Conservation (phyloP, 2,113 vertebrate genomes). For the Fukomys damarensis region DNA sequence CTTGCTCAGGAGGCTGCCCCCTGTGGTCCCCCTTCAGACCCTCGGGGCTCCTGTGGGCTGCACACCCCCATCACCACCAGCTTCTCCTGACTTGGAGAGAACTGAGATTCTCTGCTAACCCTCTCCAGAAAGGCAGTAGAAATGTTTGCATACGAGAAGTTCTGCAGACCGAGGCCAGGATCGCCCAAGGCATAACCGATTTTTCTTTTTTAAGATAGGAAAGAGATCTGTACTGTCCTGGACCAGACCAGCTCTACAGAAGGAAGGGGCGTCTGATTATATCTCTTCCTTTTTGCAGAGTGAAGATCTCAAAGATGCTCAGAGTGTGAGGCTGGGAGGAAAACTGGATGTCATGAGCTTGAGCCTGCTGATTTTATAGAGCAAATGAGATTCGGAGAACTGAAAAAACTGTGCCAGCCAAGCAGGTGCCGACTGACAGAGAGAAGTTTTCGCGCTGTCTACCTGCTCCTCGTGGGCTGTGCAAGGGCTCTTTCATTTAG, state of each 20-base stretch:
- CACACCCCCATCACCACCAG: neutral
- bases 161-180: neutral
- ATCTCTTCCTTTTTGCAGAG: neutral
- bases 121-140: neutral
- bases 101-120: neutral
- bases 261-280: neutral
- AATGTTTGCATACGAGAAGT: neutral
- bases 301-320: neutral
- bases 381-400: neutral
- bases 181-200: neutral
- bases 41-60: neutral
- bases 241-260: neutral
- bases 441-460: rapidly evolving
- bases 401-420: neutral
- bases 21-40: neutral
- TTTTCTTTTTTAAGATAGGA: conserved; percentile 17
- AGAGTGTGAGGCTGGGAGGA: neutral
- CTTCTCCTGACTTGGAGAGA: neutral
- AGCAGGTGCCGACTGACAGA: neutral
- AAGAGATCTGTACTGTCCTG: neutral
- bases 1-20: too few species aligned
- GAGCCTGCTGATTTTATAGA: neutral
- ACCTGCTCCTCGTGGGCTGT: rapidly evolving
- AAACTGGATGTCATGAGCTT: rapidly evolving
- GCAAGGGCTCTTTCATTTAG: neutral